These are phyloP conservation scores for Asobara japonica DNA, from an alignment of 1,140 invertebrate genomes.

Conservation along the genomic window DNA sequence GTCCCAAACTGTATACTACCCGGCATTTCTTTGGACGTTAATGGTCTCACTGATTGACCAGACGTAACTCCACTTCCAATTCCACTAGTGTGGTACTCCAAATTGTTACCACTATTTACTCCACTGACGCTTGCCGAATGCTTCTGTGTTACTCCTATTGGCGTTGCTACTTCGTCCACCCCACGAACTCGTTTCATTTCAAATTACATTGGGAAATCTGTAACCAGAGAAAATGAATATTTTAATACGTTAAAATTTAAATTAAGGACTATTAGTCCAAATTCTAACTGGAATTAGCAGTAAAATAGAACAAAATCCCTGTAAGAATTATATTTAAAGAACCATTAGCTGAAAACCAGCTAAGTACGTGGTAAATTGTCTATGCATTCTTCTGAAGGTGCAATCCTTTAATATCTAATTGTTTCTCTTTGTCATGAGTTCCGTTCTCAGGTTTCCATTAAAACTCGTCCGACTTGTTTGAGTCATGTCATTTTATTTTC, in stretches of 20 bases:
- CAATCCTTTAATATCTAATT: no score
- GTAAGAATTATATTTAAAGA: no score
- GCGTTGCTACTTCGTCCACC: slow-evolving; percentile 70
- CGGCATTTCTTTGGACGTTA: slow-evolving; percentile 64
- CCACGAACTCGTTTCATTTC: slow-evolving; percentile 73
- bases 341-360: background rate
- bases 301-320: no score
- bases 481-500: no score
- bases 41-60: slow-evolving; percentile 61
- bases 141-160: slow-evolving; percentile 65
- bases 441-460: no score
- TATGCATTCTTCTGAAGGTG: no score
- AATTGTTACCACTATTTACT: slow-evolving; percentile 40
- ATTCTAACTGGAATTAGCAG: no score
- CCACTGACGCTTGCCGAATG: slow-evolving; percentile 55
- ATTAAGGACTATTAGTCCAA: no score
- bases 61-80: slow-evolving; percentile 58
- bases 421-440: no score
- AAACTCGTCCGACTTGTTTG: no score
- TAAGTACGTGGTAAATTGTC: no score
- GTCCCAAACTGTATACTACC: slow-evolving; percentile 63
- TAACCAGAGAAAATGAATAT: slow-evolving; percentile 26
- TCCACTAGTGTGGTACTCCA: slow-evolving; percentile 59
- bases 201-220: slow-evolving; percentile 71
- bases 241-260: background rate